Evolutionary conservation across 2,797 vertebrate genomes (phyloP), one percentile per base, ranked within the genome.

Genomic region (Pyrocephalus nanus): DNA sequence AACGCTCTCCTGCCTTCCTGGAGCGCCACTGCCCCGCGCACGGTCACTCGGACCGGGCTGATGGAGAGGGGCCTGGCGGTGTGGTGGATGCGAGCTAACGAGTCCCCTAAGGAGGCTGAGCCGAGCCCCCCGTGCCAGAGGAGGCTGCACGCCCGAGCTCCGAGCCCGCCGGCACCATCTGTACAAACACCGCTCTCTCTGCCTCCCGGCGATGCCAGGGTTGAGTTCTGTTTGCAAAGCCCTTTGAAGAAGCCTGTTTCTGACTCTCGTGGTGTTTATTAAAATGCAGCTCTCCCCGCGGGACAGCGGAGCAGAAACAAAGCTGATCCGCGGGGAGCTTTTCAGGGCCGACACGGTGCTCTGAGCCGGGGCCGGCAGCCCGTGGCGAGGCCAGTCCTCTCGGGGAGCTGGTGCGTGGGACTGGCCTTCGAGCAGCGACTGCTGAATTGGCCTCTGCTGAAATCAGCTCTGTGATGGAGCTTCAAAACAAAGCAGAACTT

Each of bases 181-280:
- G 96, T 92, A 36, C 91, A 97, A 97, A 97, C 95, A 97, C 50
- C 2, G 6, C 89, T 54, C 19, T 29, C 26, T 1, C 50, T 10
- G 50, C 16, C 83, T 58, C 95, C 92, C 17, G 81, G 92, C 42
- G 92, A n/a, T 82, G 92, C 79, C 50, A 23, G 71, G 72, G 45
- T 65, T 23, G 87, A 86, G 66, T 79, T 91, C 15, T 84, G 96
- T 92, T 96, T 96, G 88, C 12, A 32, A 42, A 95, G 64, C 76
- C 43, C 87, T 96, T 97, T 94, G 94, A 96, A 94, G 90, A n/a
- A 51, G 48, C 29, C 84, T 26, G 60, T 92, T 94, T 70, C 55
- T 90, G 74, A 11, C 96, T 71, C n/a, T 73, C 38, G 0, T 17
- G 2, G 1, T 93, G 93, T 96, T 96, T 97, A 76, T 96, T 91